Conservation (phyloP, 2,888 invertebrate species). For the Scaptomyza parva region DNA sequence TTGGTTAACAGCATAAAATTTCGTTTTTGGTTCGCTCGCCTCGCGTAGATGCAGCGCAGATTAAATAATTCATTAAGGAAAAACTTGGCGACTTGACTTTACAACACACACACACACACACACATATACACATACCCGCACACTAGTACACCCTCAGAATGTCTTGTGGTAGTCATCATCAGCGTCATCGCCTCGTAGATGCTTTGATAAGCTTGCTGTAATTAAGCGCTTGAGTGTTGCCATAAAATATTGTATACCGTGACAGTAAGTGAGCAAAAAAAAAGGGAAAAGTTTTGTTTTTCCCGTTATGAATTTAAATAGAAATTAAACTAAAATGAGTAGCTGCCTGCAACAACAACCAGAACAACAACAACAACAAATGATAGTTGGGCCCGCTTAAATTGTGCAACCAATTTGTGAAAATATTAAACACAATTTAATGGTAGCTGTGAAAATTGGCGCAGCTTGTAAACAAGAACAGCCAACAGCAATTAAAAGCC, state of each 20-base stretch:
- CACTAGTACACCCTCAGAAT: background rate
- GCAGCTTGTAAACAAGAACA: slow-evolving; percentile 68
- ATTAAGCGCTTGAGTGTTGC: slow-evolving; percentile 72
- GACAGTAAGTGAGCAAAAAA: slow-evolving; percentile 43
- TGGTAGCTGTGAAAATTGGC: slow-evolving; percentile 70
- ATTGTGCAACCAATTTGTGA: slow-evolving; percentile 73
- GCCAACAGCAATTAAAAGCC: slow-evolving; percentile 70
- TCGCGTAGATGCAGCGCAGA: slow-evolving; percentile 70
- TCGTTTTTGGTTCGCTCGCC: slow-evolving; percentile 35
- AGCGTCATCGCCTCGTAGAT: slow-evolving; percentile 70
- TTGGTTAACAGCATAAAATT: slow-evolving; percentile 64
- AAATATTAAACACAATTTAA: slow-evolving; percentile 74
- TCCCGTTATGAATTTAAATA: slow-evolving; percentile 76
- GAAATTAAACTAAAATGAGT: slow-evolving; percentile 79
- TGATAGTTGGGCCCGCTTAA: slow-evolving; percentile 45
- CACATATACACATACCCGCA: background rate
- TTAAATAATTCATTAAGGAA: slow-evolving; percentile 79
- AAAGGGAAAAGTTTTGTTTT: slow-evolving; percentile 62
- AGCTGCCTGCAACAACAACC: slow-evolving; percentile 16
- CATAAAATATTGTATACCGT: slow-evolving; percentile 29
- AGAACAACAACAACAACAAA: slow-evolving; percentile 25
- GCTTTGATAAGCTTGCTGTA: slow-evolving; percentile 79
- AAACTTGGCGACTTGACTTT: slow-evolving; percentile 60
- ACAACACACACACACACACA: slow-evolving; percentile 11
- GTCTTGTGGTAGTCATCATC: slow-evolving; percentile 45